phyloP scores from a whole-genome alignment of 1,140 invertebrate genomes.

The Megalonaias nervosa region DNA sequence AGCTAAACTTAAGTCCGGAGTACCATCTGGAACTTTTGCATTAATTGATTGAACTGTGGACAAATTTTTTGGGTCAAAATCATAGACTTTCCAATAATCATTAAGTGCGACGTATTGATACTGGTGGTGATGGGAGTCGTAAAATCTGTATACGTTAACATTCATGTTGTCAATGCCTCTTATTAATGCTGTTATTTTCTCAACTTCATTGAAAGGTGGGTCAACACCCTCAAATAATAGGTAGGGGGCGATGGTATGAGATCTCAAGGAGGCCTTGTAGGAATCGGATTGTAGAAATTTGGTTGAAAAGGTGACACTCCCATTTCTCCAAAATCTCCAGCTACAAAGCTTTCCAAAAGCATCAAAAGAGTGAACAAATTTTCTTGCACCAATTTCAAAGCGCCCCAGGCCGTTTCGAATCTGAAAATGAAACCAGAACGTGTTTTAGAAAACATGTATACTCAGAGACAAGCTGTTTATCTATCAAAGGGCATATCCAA shows the following conservation, averaged over 20 bases:
- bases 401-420: constrained; percentile 60
- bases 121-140: constrained; percentile 15
- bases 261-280: constrained; percentile 51
- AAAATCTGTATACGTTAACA: constrained; percentile 56
- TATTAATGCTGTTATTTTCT: constrained; percentile 47
- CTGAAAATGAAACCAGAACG: constrained; percentile 41
- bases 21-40: constrained; percentile 7
- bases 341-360: constrained; percentile 59
- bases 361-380: constrained; percentile 57
- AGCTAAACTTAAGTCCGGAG: background rate
- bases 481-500: background rate
- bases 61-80: constrained; percentile 45
- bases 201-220: constrained; percentile 48
- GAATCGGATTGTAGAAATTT: constrained; percentile 49
- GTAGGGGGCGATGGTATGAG: constrained; percentile 54
- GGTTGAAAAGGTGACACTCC: constrained; percentile 50
- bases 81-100: constrained; percentile 64
- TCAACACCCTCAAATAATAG: constrained; percentile 53
- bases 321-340: constrained; percentile 57
- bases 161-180: constrained; percentile 65
- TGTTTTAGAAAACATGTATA: background rate
- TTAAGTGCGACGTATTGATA: constrained; percentile 52
- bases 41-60: constrained; percentile 38
- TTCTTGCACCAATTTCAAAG: constrained; percentile 53
- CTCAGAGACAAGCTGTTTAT: background rate